Conservation (phyloP, 2,113 vertebrate genomes). For the Mesocricetus auratus region DNA sequence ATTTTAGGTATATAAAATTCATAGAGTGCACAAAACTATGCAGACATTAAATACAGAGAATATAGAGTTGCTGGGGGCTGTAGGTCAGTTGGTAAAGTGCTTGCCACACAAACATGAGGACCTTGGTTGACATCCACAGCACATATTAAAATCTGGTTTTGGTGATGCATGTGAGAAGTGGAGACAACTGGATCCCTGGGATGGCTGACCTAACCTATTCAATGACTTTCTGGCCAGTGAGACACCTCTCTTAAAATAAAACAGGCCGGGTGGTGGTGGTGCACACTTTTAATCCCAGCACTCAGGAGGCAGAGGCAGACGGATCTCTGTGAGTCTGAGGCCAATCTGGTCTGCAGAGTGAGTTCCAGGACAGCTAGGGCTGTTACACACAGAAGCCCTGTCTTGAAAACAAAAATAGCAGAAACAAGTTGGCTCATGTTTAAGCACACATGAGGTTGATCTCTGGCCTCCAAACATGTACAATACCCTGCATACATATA, state of each 20-base stretch:
- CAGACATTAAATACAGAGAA: neutral
- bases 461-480: neutral
- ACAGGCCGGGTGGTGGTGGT: neutral
- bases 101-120: neutral
- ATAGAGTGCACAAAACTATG: neutral
- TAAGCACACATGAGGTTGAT: neutral
- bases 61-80: neutral
- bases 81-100: neutral
- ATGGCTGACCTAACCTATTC: neutral
- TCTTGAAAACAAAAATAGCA: neutral
- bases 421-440: neutral
- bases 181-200: neutral
- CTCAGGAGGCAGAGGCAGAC: too few relatives aligned
- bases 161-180: neutral
- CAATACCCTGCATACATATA: neutral
- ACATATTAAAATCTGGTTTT: neutral
- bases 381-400: too few relatives aligned
- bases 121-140: neutral
- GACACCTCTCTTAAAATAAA: neutral
- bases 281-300: too few relatives aligned
- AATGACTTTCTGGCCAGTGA: neutral
- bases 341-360: too few relatives aligned
- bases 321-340: too few relatives aligned
- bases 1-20: conserved; percentile 26
- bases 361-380: too few relatives aligned